Conservation (phyloP, 1,140 invertebrate genomes). For the Zaprionus lachaisei region DNA sequence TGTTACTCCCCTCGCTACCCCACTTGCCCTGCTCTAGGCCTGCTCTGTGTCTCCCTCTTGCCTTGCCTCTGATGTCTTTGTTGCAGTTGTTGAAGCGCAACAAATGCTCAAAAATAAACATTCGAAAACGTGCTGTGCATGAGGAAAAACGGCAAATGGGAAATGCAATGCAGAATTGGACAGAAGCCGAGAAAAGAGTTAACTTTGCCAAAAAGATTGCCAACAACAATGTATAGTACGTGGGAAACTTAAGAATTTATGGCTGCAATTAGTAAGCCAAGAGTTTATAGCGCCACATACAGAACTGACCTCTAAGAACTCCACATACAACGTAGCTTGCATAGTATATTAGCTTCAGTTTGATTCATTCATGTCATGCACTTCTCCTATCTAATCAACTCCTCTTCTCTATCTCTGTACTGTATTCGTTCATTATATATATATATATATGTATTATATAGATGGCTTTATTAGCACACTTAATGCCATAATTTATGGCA, state of each 20-base stretch:
- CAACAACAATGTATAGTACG: not conserved
- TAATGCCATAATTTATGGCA: constrained; percentile 36
- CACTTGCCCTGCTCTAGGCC: not conserved
- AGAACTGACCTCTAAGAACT: constrained; percentile 31
- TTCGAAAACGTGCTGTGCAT: constrained; percentile 45
- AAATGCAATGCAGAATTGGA: not conserved
- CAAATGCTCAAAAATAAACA: constrained; percentile 35
- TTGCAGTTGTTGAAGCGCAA: constrained; percentile 29
- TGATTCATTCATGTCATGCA: not conserved
- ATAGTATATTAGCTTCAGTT: not conserved
- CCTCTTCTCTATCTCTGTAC: not conserved
- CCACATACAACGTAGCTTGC: not conserved
- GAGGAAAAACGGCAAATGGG: constrained; percentile 3
- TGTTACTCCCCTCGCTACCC: too few relatives aligned
- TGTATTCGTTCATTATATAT: not conserved
- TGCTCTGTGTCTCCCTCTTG: not conserved
- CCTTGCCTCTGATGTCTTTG: constrained; percentile 26
- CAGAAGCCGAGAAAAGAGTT: not conserved
- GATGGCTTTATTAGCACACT: constrained; percentile 13
- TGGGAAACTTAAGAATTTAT: constrained; percentile 1
- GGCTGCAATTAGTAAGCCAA: not conserved
- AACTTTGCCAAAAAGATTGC: too few relatives aligned
- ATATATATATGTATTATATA: not conserved
- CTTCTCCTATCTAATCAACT: constrained; percentile 59
- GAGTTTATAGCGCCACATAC: constrained; percentile 2